phyloP scores from a whole-genome alignment of 2,113 vertebrate species.

The Proteles cristata region DNA sequence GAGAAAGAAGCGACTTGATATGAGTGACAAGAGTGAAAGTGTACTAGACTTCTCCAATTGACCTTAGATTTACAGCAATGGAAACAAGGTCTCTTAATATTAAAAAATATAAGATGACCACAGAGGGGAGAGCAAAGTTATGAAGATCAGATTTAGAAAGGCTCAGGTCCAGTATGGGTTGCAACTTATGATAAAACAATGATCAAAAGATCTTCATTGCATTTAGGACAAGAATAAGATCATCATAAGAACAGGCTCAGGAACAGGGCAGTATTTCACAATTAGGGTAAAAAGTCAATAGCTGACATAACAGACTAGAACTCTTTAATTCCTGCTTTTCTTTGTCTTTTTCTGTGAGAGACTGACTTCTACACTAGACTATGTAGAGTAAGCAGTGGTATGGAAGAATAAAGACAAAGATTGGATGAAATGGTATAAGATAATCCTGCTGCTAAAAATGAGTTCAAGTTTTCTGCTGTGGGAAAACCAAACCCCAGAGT shows the following conservation, averaged over 20 bases:
- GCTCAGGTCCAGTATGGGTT: neutral
- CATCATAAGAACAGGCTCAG: neutral
- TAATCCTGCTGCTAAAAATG: slow-evolving; percentile 2
- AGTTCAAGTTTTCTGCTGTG: neutral
- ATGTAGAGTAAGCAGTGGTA: neutral
- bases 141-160: slow-evolving; percentile 12
- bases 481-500: neutral
- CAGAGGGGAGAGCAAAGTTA: neutral
- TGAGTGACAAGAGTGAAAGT: neutral
- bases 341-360: neutral
- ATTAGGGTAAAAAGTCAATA: neutral
- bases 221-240: slow-evolving; percentile 4
- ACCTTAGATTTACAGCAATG: neutral
- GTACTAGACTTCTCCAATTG: neutral
- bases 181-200: neutral
- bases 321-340: neutral
- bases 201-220: neutral
- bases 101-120: neutral
- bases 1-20: neutral
- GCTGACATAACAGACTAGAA: neutral
- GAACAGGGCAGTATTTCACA: neutral
- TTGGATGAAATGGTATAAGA: neutral
- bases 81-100: neutral
- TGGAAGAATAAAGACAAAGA: neutral
- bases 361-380: neutral